Evolutionary conservation across 2,113 vertebrate genomes (phyloP), one percentile per base, ranked within the genome.

Genomic region (Hiodon tergisus): DNA sequence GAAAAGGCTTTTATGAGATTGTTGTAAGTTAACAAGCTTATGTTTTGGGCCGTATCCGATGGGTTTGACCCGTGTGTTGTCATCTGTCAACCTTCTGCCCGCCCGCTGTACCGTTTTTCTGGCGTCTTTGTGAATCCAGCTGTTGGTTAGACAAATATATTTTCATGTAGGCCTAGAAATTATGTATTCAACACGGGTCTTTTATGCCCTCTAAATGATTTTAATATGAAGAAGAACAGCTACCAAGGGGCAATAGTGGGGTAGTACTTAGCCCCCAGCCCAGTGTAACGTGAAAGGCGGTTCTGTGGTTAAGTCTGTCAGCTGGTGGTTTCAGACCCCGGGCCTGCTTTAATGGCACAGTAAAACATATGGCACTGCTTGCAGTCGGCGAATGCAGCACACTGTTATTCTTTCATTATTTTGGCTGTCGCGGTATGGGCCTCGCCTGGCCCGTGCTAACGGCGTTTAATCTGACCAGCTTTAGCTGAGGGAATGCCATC

Each of bases 331-430:
- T 70, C 58, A 50, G 65, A 54, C 53, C 57, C 71, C 51, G 65
- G 57, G 60, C 66, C 67, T 50, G 54, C 68, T 71, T 76, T 78
- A 81, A 74, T 54, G 78, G 68, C 68, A 69, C 92, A 81, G 85
- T 87, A 83, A 86, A 93, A 86, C 91, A 90, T 89, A 91, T 87
- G 91, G 92, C 87, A 81, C 88, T 88, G 84, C 91, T 92, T 90
- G 91, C 87, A 84, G 72, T 76, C 84, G 79, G 87, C 82, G 90
- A 91, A 89, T 83, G 87, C 71, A 71, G 81, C 91, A 74, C 81
- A 87, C 91, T 93, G 92, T 92, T 94, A 89, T 90, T 89, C 90
- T 92, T 92, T 94, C 91, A 93, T 94, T 93, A 91, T 86, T 90
- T 89, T 85, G 87, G 92, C 81, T 87, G 78, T 84, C 88, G 85